Evolutionary conservation across 53 echinoderm and acorn worm genomes (phyloP).

Genomic region (Actinopyga echinites): DNA sequence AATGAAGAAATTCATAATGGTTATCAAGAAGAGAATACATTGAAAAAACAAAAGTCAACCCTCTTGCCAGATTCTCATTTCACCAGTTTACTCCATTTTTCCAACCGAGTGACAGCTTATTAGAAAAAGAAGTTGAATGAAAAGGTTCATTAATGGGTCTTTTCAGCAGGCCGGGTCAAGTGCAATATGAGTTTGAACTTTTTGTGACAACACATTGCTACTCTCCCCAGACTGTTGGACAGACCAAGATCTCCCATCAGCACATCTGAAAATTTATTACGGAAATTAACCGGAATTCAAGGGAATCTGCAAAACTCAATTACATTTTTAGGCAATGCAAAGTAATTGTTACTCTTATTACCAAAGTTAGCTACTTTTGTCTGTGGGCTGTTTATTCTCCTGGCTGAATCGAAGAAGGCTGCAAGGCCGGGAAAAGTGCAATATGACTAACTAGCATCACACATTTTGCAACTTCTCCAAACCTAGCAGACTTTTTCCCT

Average conservation of each 20-base stretch:
- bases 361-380: no score
- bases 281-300: neutral
- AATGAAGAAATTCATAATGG: no score
- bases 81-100: no score
- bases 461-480: conserved; percentile 15
- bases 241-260: neutral
- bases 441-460: neutral
- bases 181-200: conserved; percentile 7
- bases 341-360: no score
- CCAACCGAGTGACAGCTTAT: no score
- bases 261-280: neutral
- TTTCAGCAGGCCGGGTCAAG: conserved; percentile 45
- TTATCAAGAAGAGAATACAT: no score
- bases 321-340: no score
- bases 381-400: no score
- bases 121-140: no score
- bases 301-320: no score
- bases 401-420: neutral
- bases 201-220: neutral
- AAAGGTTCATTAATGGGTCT: neutral
- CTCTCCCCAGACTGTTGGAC: conserved; percentile 9
- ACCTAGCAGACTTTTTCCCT: neutral
- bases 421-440: conserved; percentile 45
- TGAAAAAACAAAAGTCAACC: no score
- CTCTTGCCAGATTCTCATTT: no score